A percentile compares a stretch with the other conserved stretches of the same genome.
phyloP scores from a whole-genome alignment of 64 coral and sea anemone genomes.

The Anthopleura sola region DNA sequence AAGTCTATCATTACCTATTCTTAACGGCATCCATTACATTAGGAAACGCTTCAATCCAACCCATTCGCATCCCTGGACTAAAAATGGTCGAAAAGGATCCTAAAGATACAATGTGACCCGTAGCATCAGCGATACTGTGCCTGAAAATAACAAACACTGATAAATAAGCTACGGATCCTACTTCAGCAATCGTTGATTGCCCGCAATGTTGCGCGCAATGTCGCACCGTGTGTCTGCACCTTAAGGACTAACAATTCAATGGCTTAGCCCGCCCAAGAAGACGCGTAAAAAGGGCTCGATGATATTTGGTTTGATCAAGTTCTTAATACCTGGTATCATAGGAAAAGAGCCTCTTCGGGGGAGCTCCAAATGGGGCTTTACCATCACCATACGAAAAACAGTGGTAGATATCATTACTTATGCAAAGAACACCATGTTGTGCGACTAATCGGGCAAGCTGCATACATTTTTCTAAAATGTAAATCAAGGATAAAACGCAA shows the following conservation, averaged over 20 bases:
- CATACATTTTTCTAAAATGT: conserved; percentile 28
- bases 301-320: background rate
- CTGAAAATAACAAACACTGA: background rate
- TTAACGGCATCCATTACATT: conserved; percentile 9
- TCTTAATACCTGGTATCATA: conserved; percentile 55
- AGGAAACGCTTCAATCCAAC: conserved; percentile 61
- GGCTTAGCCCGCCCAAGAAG: no score
- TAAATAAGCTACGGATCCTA: background rate
- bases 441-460: conserved; percentile 35
- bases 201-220: no score
- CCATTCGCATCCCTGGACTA: conserved; percentile 55
- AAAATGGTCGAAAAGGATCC: conserved; percentile 60
- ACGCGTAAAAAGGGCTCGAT: background rate
- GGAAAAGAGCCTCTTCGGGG: conserved; percentile 54
- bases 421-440: conserved; percentile 49
- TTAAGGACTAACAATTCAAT: no score
- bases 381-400: conserved; percentile 31
- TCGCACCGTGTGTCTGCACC: no score
- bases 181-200: no score
- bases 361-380: conserved; percentile 28
- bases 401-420: conserved; percentile 70
- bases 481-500: no score
- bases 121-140: background rate
- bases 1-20: background rate
- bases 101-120: conserved; percentile 51